Percentiles rank a stretch among this genome's conserved stretches.
Evolutionary conservation across 1,140 invertebrate species (phyloP).

Genomic region (Heliconius nattereri): DNA sequence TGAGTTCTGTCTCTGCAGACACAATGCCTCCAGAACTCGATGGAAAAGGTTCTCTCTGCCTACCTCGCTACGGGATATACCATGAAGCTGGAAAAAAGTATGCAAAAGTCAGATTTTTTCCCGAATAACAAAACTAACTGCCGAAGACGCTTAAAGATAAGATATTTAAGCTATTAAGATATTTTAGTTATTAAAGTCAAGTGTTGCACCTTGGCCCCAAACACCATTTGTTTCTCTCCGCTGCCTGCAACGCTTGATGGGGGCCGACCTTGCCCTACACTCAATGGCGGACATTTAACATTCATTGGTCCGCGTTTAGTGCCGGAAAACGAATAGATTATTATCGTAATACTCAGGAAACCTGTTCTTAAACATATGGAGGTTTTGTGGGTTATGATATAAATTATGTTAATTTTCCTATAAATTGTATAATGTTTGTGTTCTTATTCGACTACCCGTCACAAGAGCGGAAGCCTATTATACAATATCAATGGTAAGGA

Average conservation of each 20-base stretch:
- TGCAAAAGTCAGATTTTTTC: no score
- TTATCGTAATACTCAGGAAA: slow-evolving; percentile 24
- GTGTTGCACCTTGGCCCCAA: slow-evolving; percentile 35
- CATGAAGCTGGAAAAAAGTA: no score
- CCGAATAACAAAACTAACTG: not conserved
- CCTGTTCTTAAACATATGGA: slow-evolving; percentile 5
- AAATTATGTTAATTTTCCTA: not conserved
- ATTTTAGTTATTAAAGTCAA: not conserved
- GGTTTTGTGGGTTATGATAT: not conserved
- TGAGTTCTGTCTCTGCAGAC: no score
- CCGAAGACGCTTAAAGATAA: not conserved
- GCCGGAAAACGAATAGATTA: slow-evolving; percentile 30
- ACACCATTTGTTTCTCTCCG: slow-evolving; percentile 38
- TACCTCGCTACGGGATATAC: no score
- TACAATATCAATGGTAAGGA: no score
- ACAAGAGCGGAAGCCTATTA: no score
- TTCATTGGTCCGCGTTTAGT: slow-evolving; percentile 25
- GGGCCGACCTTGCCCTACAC: slow-evolving; percentile 38
- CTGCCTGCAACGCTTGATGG: slow-evolving; percentile 30
- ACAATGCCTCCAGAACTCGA: no score
- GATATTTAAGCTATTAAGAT: not conserved
- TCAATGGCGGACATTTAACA: slow-evolving; percentile 29
- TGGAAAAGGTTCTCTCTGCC: no score
- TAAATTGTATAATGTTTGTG: not conserved
- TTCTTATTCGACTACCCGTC: no score